A percentile compares a stretch with the other conserved stretches of the same genome.
Evolutionary conservation across 2,888 invertebrate species (phyloP).

Genomic region (Euzetes globulus): DNA sequence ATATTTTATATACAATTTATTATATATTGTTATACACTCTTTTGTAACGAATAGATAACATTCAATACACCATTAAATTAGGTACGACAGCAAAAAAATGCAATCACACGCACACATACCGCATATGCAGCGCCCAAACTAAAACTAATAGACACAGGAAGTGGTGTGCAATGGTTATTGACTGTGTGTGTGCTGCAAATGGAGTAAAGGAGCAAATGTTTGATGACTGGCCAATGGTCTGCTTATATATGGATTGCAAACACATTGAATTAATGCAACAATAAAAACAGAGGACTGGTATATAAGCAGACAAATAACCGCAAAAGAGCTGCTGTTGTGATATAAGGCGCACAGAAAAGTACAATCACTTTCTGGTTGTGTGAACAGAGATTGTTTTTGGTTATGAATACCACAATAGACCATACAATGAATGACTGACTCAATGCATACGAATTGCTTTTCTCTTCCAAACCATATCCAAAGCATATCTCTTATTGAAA

Average conservation of each 20-base stretch:
- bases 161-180: background rate
- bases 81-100: background rate
- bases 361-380: slow-evolving; percentile 9
- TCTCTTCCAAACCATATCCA: too few relatives aligned
- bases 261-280: background rate
- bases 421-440: background rate
- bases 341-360: background rate
- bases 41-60: slow-evolving; percentile 5
- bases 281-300: background rate
- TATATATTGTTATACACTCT: too few relatives aligned
- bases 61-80: background rate
- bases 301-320: background rate
- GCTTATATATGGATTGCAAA: background rate
- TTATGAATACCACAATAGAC: background rate
- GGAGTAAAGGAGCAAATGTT: background rate
- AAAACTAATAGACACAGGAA: slow-evolving; percentile 26
- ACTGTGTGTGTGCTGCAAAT: background rate
- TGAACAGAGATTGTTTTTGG: slow-evolving; percentile 15
- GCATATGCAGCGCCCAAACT: background rate
- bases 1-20: background rate
- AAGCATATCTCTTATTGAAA: too few relatives aligned
- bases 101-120: slow-evolving; percentile 19
- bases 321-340: background rate
- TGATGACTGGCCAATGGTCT: too few relatives aligned
- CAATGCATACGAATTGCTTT: background rate